Evolutionary conservation across 2,797 vertebrate genomes (phyloP), one percentile per base, ranked within the genome.

Genomic region (Calcarius lapponicus): DNA sequence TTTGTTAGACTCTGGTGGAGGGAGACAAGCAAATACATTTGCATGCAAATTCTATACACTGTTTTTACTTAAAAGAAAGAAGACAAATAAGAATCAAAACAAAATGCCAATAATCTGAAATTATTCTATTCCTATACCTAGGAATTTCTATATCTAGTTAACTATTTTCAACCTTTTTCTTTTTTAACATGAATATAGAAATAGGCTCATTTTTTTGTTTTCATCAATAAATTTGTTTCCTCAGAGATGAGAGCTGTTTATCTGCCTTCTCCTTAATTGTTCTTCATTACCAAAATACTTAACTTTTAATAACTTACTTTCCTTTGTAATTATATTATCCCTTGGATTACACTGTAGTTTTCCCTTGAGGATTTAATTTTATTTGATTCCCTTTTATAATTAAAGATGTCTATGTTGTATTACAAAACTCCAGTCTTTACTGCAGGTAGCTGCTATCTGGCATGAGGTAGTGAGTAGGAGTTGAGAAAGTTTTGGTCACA

Each of bases 291-390:
- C 40, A 76, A 81, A 86, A 90, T 64, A 60, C 40, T 94, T 93
- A 36, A 91, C 19, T 91, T 90, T 66, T 89, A 93, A 95, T 93
- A 94, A 65, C 24, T 76, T 81, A 58, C 11, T 91, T 31, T 93
- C 15, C 24, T 74, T 75, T 80, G 11, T 74, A 96, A 96, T 80
- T 90, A 69, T 47, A 75, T 96, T 89, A 90, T 70, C 32, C 66
- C 47, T 88, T 82, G 53, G 51, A 86, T 90, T 93, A 67, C 58
- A 47, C 4, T 60, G 57, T 26, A 67, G 38, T 51, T 90, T 93
- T 92, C 79, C 65, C 65, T 66, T 81, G 86, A 94, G 64, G 21
- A 40, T 93, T 94, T 81, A 28, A 42, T 94, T 87, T 74, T 76
- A 88, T 94, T 90, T 82, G 42, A 90, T 93, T 86, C 42, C 8